Evolutionary conservation across 2,888 invertebrate genomes (phyloP).

Genomic region (Drosophila borealis): DNA sequence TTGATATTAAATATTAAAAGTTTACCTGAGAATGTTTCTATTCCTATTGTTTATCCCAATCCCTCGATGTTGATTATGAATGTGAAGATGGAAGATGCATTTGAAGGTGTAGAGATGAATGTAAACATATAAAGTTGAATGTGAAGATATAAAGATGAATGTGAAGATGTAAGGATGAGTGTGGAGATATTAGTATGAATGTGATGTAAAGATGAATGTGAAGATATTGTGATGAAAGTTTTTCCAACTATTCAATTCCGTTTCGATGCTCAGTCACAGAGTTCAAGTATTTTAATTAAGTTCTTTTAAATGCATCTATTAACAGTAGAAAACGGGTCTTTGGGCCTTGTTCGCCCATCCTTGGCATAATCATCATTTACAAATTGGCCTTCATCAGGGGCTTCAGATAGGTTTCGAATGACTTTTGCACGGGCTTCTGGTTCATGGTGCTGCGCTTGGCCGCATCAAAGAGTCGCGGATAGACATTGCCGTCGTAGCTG

Average conservation of each 20-base stretch:
- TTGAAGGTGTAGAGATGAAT: background rate
- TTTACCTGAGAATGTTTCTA: background rate
- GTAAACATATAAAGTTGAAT: background rate
- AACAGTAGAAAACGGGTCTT: background rate
- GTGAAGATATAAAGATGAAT: background rate
- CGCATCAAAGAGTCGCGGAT: constrained; percentile 91
- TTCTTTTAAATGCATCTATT: constrained; percentile 5
- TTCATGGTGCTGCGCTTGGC: constrained; percentile 93
- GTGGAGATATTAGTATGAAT: background rate
- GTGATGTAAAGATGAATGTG: background rate
- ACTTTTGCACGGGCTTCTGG: constrained; percentile 90
- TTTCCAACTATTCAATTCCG: background rate
- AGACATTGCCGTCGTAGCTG: constrained; percentile 93
- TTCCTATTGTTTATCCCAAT: background rate
- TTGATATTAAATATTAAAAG: too few species aligned
- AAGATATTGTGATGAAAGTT: background rate
- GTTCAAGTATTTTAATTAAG: background rate
- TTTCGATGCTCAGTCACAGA: background rate
- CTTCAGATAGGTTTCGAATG: constrained; percentile 89
- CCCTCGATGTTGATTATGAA: background rate
- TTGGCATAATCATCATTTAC: constrained; percentile 82
- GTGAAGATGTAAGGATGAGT: background rate
- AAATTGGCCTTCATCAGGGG: constrained; percentile 92
- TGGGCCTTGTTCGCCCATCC: too few species aligned
- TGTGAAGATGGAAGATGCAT: background rate